These are phyloP conservation scores for Mugil cephalus DNA, from an alignment of 2,113 vertebrate species.

Conservation along the genomic window DNA sequence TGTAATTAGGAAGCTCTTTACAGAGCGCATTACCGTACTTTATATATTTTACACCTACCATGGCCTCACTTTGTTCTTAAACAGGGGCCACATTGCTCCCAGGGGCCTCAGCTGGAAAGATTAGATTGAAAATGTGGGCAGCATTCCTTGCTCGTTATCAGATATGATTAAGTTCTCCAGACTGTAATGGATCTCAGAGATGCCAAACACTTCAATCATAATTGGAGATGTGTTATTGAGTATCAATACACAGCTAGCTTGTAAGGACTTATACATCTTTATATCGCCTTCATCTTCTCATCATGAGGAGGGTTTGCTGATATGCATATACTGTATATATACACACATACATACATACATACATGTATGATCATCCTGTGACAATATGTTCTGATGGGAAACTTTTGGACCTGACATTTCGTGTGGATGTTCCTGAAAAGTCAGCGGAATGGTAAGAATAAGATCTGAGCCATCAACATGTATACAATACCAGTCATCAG, in stretches of 20 bases:
- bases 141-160: constrained; percentile 47
- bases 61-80: constrained; percentile 34
- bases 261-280: not conserved
- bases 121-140: constrained; percentile 23
- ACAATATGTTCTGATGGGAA: no score
- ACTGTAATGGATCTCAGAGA: constrained; percentile 41
- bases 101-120: constrained; percentile 7
- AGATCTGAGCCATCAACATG: no score
- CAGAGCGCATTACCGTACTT: constrained; percentile 32
- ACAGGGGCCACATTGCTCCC: not conserved
- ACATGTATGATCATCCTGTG: no score
- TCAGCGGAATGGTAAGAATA: no score
- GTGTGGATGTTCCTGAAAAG: no score
- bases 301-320: no score
- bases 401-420: no score
- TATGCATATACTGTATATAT: no score
- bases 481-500: no score
- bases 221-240: constrained; percentile 47
- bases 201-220: constrained; percentile 54
- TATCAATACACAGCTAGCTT: constrained; percentile 47
- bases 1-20: constrained; percentile 65
- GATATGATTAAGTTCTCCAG: constrained; percentile 50
- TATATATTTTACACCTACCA: constrained; percentile 43
- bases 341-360: no score
- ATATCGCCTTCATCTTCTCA: no score